phyloP scores from a whole-genome alignment of 2,797 vertebrate species.

The Diplodus puntazzo region DNA sequence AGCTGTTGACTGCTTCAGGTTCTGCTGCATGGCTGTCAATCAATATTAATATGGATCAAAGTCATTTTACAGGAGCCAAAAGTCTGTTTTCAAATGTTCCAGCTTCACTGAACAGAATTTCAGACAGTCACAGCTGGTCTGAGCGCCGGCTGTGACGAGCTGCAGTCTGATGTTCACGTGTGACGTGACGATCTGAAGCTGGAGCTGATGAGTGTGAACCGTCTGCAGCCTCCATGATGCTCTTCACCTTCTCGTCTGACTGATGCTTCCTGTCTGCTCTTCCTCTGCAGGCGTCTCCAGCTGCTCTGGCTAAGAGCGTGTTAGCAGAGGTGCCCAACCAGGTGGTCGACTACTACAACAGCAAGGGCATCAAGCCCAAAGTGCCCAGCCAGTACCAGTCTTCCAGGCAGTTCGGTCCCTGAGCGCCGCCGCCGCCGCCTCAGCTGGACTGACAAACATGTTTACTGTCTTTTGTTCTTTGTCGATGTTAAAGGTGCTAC shows the following conservation, averaged over 20 bases:
- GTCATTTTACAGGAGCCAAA: too few species aligned
- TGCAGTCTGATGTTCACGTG: too few species aligned
- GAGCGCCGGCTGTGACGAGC: not conserved
- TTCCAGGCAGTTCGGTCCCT: slow-evolving; percentile 93
- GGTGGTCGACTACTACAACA: slow-evolving; percentile 99
- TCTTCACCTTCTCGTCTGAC: not conserved
- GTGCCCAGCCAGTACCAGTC: slow-evolving; percentile 92
- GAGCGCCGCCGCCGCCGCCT: slow-evolving; percentile 70
- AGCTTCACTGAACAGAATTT: too few species aligned
- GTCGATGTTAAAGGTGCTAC: slow-evolving; percentile 62
- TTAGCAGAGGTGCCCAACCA: slow-evolving; percentile 98
- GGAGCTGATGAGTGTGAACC: slow-evolving; percentile 1
- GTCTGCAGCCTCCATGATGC: not conserved
- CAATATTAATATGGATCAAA: too few species aligned
- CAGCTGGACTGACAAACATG: slow-evolving; percentile 84
- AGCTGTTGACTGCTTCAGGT: too few species aligned
- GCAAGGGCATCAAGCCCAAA: slow-evolving; percentile 96
- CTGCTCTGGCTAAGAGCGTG: slow-evolving; percentile 96
- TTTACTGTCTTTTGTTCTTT: slow-evolving; percentile 70
- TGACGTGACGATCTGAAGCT: slow-evolving; percentile 4
- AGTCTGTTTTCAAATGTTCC: too few species aligned
- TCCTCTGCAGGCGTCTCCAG: slow-evolving; percentile 91
- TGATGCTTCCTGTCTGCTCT: not conserved
- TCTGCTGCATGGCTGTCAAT: too few species aligned
- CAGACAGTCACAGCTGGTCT: too few species aligned